phyloP scores from a whole-genome alignment of 1,140 invertebrate genomes.

The Drosophila nikananu region DNA sequence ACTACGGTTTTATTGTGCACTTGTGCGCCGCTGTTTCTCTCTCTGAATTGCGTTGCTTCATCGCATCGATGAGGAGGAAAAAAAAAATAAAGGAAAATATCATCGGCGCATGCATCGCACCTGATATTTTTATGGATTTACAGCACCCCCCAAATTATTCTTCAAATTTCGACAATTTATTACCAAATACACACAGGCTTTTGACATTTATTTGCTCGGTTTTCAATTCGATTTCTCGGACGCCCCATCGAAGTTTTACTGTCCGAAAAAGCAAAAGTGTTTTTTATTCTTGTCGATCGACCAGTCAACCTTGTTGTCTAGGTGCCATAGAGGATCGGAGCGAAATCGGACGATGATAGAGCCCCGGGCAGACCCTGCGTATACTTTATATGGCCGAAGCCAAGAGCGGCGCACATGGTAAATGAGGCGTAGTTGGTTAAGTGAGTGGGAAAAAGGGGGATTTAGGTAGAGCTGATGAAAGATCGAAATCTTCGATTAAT shows the following conservation, averaged over 20 bases:
- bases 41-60: conserved; percentile 56
- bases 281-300: conserved; percentile 30
- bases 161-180: conserved; percentile 83
- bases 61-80: conserved; percentile 32
- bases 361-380: conserved; percentile 64
- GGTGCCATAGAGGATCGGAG: conserved; percentile 32
- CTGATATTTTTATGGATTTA: conserved; percentile 83
- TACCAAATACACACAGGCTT: conserved; percentile 65
- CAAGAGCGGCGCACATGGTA: conserved; percentile 30
- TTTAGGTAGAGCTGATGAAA: background rate
- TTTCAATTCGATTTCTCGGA: conserved; percentile 40
- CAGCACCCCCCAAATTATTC: conserved; percentile 70
- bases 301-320: conserved; percentile 51
- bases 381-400: conserved; percentile 57
- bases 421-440: background rate
- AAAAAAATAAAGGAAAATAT: conserved; percentile 18
- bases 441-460: background rate
- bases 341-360: conserved; percentile 63
- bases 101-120: conserved; percentile 60
- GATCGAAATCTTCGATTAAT: too few species aligned
- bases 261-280: conserved; percentile 72
- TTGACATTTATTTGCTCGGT: conserved; percentile 66
- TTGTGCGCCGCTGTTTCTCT: conserved; percentile 11
- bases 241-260: conserved; percentile 46
- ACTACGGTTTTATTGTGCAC: conserved; percentile 54